phyloP scores from a whole-genome alignment of 2,797 vertebrate species.

The Coracias cyanogaster region DNA sequence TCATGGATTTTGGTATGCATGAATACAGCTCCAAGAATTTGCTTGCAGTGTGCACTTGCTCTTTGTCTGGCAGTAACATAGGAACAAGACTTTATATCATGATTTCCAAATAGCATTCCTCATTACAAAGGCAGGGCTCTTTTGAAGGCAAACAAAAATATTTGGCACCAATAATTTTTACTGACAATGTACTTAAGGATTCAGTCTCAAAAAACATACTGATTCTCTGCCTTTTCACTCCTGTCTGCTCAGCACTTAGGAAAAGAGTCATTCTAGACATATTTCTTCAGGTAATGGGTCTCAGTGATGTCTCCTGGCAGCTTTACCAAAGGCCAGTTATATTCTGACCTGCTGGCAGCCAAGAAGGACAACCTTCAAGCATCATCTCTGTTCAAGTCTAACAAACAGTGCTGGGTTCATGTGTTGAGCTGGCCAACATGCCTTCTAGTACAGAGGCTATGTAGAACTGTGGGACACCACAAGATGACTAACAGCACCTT shows the following conservation, averaged over 20 bases:
- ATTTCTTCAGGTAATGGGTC: neutral
- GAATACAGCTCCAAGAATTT: conserved; percentile 36
- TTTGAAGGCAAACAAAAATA: conserved; percentile 8
- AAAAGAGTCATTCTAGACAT: neutral
- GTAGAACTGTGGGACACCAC: neutral
- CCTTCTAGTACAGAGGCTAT: neutral
- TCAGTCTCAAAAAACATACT: neutral
- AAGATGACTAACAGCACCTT: neutral
- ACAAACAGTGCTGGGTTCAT: neutral
- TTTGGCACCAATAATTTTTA: neutral
- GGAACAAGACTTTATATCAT: conserved; percentile 21
- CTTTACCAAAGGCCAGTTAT: neutral
- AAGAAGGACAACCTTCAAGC: neutral
- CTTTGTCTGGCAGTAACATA: conserved; percentile 4
- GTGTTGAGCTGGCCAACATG: neutral
- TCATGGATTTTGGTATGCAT: conserved; percentile 5
- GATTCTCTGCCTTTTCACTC: neutral
- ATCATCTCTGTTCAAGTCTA: neutral
- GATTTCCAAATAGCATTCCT: conserved; percentile 21
- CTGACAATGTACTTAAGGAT: neutral
- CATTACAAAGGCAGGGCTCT: neutral
- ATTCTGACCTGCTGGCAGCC: neutral
- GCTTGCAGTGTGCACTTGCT: conserved; percentile 17
- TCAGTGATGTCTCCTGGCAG: neutral
- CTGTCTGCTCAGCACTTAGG: neutral